Base-by-base conservation (phyloP, 2,888 invertebrate genomes). In the Drosophila heteroneura region DNA sequence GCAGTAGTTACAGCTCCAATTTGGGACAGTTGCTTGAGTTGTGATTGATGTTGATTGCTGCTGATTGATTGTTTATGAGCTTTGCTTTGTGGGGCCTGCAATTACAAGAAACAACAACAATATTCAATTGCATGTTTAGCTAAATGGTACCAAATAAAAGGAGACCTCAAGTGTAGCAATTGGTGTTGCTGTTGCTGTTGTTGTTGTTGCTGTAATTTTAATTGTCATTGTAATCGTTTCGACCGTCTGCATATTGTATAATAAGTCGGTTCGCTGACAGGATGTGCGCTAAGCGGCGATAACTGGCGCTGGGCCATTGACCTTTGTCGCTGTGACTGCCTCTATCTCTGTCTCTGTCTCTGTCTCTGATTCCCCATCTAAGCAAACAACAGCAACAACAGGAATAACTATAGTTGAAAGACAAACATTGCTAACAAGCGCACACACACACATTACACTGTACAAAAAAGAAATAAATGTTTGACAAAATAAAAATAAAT, bases 261-360 rank as follows among this genome's bases (percentile, higher is more conserved):
- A 84, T 78, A 75, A 68, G 74, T 84, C 74, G 75, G 75, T 83
- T 85, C 70, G 57, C 65, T 57, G 82, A 73, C 86, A 84, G 84
- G 87, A 84, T 86, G 72, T 84, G 63, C 64, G 79, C 67, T 74
- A 76, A 80, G 74, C 76, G 44, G 6, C 56, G 12, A n/a, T 56
- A 64, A 59, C 30, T 54, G 59, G 7, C 32, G 33, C 52, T 49
- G 60, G 74, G 69, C 70, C 74, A 79, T 69, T 76, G 71, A 85
- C 76, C 81, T 73, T 76, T 61, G 39, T 28, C 22, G 47, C 28
- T 19, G 52, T 39, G 39, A 52, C 66, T 66, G 61, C 62, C 67
- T 47, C 65, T 52, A 10, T 76, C 75, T 73, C 72, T 35, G 26
- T 26, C 44, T 22, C 12, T 52, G 14, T 16, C n/a, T 28, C 26